These are phyloP conservation scores for Caprella mutica DNA, from an alignment of 2,888 invertebrate genomes.

Conservation along the genomic window DNA sequence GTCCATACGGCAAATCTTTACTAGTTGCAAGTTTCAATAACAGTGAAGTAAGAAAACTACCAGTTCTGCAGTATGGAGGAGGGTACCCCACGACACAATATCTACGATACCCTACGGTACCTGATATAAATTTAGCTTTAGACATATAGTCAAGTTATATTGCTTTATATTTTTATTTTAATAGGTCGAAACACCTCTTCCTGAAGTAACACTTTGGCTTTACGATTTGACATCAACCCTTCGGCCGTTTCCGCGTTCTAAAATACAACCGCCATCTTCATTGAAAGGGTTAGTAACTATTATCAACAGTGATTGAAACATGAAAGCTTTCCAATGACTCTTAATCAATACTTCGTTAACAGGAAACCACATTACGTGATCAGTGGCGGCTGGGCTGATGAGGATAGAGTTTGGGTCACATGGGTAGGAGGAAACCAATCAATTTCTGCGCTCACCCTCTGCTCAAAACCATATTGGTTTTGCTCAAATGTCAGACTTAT, in stretches of 20 bases:
- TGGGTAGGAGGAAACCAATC: constrained; percentile 82
- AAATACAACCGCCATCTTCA: constrained; percentile 16
- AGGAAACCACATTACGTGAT: constrained; percentile 82
- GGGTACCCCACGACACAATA: constrained; percentile 61
- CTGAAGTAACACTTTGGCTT: constrained; percentile 25
- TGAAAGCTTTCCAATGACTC: too few species aligned
- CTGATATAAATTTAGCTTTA: not conserved
- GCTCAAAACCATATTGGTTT: constrained; percentile 68
- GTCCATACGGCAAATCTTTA: constrained; percentile 70
- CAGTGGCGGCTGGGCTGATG: constrained; percentile 76
- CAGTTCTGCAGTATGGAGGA: constrained; percentile 61
- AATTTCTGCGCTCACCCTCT: constrained; percentile 79
- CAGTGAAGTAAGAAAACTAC: constrained; percentile 65
- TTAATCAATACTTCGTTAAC: too few species aligned
- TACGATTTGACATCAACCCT: constrained; percentile 14
- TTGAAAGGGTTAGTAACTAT: constrained; percentile 19
- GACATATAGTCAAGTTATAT: not conserved
- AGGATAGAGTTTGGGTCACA: constrained; percentile 73
- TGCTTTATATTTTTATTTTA: not conserved
- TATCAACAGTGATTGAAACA: too few species aligned
- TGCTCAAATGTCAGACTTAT: constrained; percentile 75
- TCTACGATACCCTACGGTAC: constrained; percentile 24
- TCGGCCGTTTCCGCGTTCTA: constrained; percentile 11
- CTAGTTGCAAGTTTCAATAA: constrained; percentile 84
- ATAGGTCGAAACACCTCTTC: constrained; percentile 26